phyloP scores from a whole-genome alignment of 2,113 vertebrate species.

The Corythoichthys haematopterus region DNA sequence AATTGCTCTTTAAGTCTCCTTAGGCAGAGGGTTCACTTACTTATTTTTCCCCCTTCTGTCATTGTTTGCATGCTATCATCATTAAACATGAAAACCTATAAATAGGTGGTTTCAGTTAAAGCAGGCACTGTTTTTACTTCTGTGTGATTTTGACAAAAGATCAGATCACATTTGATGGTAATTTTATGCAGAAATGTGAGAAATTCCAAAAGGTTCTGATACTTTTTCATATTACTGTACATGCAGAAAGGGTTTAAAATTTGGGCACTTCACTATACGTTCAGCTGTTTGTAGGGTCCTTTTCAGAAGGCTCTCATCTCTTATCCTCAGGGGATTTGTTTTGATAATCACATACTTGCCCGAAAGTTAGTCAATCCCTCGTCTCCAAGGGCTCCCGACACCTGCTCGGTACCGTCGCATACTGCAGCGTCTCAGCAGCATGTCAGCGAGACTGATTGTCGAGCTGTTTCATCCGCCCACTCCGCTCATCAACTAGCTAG shows the following conservation, averaged over 20 bases:
- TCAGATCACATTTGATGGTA: too few species aligned
- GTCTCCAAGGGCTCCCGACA: conserved; percentile 47
- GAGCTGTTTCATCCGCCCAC: conserved; percentile 33
- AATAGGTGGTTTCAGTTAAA: too few species aligned
- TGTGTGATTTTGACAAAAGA: too few species aligned
- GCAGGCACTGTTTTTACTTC: too few species aligned
- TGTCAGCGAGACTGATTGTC: conserved; percentile 37
- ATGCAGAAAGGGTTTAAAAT: conserved; percentile 1
- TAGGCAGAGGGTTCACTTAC: too few species aligned
- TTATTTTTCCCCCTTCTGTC: too few species aligned
- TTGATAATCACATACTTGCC: conserved; percentile 48
- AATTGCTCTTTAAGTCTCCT: too few species aligned
- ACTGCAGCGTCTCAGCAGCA: conserved; percentile 27
- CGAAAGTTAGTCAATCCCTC: conserved; percentile 32
- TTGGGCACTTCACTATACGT: conserved; percentile 8
- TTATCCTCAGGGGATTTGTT: conserved; percentile 20
- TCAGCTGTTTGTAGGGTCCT: conserved; percentile 5
- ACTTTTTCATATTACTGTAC: too few species aligned
- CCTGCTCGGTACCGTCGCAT: conserved; percentile 25
- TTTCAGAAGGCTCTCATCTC: conserved; percentile 23
- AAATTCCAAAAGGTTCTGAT: too few species aligned
- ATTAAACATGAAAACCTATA: too few species aligned
- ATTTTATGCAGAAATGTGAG: too few species aligned
- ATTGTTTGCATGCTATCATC: too few species aligned
- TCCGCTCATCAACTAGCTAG: conserved; percentile 34